A percentile compares a stretch with the other conserved stretches of the same genome.
Conservation (phyloP, 2,888 invertebrate genomes). For the Koerneria pararmatus region DNA sequence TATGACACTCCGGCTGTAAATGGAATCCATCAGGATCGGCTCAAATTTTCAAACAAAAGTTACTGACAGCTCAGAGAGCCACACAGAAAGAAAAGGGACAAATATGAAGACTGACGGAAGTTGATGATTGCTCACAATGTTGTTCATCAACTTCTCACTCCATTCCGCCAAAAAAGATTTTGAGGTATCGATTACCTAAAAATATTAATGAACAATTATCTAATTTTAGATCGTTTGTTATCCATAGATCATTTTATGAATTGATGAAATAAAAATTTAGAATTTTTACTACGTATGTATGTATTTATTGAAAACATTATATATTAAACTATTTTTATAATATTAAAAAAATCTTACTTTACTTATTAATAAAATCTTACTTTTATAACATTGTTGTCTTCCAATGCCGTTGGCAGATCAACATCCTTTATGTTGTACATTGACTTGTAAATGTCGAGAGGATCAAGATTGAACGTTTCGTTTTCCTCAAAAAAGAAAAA, state of each 20-base stretch:
- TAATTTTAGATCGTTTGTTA: too few species aligned
- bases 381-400: constrained; percentile 31
- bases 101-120: constrained; percentile 30
- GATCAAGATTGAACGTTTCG: constrained; percentile 38
- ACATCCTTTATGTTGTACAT: constrained; percentile 28
- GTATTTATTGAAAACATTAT: not conserved
- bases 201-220: not conserved
- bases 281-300: not conserved
- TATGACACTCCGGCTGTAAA: constrained; percentile 33
- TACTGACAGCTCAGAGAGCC: not conserved
- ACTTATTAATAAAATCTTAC: not conserved
- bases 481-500: constrained; percentile 15
- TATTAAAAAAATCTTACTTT: constrained; percentile 18
- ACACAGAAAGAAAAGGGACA: not conserved
- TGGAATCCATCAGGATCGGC: too few species aligned
- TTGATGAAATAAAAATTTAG: not conserved
- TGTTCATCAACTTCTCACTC: constrained; percentile 38
- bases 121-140: constrained; percentile 32
- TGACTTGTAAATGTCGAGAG: constrained; percentile 29
- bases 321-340: too few species aligned
- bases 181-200: constrained; percentile 38
- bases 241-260: too few species aligned
- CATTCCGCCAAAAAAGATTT: constrained; percentile 43
- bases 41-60: not conserved
- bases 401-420: constrained; percentile 31